These are phyloP conservation scores for Myiotriccus ornatus DNA, from an alignment of 2,797 vertebrate genomes.

Conservation along the genomic window DNA sequence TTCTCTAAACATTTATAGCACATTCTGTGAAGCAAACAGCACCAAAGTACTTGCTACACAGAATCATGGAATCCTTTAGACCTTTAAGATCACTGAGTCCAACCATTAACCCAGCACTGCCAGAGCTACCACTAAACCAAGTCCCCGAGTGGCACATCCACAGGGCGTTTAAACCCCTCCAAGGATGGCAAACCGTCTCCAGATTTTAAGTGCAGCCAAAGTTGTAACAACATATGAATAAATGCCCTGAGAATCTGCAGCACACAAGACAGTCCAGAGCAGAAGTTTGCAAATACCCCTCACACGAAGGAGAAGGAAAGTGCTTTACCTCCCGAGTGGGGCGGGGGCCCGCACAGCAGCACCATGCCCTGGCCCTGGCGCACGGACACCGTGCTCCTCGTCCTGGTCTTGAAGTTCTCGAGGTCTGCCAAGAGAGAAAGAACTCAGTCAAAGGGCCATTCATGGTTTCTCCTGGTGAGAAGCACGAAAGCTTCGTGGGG, in stretches of 20 bases:
- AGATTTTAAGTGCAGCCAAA: neutral
- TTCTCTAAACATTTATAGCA: neutral
- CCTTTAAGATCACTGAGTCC: neutral
- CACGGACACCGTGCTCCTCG: conserved; percentile 89
- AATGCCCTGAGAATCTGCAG: neutral
- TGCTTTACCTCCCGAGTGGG: conserved; percentile 90
- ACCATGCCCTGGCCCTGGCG: conserved; percentile 96
- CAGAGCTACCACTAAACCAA: neutral
- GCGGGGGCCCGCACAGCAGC: conserved; percentile 90
- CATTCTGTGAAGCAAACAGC: neutral
- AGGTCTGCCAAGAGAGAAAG: conserved; percentile 81
- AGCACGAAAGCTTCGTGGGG: neutral
- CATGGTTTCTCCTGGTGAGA: neutral
- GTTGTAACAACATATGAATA: neutral
- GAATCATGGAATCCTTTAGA: neutral
- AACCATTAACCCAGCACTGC: neutral
- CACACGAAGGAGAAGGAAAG: neutral
- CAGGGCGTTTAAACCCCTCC: neutral
- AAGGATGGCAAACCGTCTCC: neutral
- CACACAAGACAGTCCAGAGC: neutral
- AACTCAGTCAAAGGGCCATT: neutral
- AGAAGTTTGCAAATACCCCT: neutral
- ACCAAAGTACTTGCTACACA: neutral
- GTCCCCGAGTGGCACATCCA: neutral
- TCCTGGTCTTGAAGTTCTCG: conserved; percentile 92